These are phyloP conservation scores for Heliocidaris erythrogramma DNA, from an alignment of 35 echinoderm and acorn worm genomes.

Conservation along the genomic window DNA sequence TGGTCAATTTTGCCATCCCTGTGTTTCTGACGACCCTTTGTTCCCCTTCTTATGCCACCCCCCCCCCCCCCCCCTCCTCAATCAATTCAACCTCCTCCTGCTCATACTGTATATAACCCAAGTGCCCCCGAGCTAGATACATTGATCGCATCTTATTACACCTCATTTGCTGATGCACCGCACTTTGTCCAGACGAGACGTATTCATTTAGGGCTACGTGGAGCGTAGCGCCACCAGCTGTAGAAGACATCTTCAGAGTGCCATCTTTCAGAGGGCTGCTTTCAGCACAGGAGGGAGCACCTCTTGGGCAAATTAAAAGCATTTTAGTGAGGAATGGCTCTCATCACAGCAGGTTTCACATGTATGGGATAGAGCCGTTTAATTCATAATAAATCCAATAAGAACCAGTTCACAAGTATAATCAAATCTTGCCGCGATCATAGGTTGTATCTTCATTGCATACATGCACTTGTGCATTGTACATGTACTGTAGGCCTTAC, in stretches of 20 bases:
- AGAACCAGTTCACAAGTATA: background rate
- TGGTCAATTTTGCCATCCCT: background rate
- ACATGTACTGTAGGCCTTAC: too few species aligned
- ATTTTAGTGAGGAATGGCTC: background rate
- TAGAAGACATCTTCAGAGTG: background rate
- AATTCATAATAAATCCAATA: background rate
- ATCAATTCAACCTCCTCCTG: background rate
- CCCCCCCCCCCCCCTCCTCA: background rate
- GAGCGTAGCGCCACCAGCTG: background rate
- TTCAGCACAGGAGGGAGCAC: background rate
- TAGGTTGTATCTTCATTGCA: background rate
- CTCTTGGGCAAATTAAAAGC: background rate
- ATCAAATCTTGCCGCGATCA: background rate
- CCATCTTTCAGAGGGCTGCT: background rate
- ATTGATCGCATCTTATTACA: background rate
- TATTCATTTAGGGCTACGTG: constrained; percentile 10
- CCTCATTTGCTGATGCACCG: background rate
- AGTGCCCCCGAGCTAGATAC: background rate
- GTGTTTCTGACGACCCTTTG: background rate
- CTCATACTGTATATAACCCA: background rate
- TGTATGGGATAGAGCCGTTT: background rate
- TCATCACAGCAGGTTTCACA: background rate
- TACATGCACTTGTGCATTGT: too few species aligned
- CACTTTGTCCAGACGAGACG: constrained; percentile 23
- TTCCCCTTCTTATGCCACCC: background rate